These are phyloP conservation scores for Anguilla anguilla DNA, from an alignment of 2,797 vertebrate genomes.

Conservation along the genomic window DNA sequence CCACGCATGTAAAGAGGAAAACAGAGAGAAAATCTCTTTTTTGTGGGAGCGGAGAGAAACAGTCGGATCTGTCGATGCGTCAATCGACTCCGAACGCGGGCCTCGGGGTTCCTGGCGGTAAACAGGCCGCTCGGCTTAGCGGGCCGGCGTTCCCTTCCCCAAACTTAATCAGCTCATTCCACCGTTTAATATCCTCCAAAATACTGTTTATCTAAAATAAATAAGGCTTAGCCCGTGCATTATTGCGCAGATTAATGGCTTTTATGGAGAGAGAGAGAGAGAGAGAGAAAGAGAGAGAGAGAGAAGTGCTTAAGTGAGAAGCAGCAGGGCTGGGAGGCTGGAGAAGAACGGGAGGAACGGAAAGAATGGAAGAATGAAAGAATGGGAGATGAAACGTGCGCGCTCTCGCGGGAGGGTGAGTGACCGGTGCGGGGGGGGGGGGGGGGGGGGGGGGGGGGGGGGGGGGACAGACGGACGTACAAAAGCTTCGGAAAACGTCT, in stretches of 20 bases:
- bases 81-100: slow-evolving; percentile 4
- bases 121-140: slow-evolving; percentile 18
- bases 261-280: slow-evolving; percentile 20
- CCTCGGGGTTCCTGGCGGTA: background rate
- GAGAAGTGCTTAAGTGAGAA: slow-evolving; percentile 25
- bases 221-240: slow-evolving; percentile 33
- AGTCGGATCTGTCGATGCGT: slow-evolving; percentile 4
- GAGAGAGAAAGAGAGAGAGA: slow-evolving; percentile 28
- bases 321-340: slow-evolving; percentile 11
- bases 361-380: background rate
- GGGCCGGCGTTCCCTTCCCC: background rate
- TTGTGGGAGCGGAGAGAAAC: background rate
- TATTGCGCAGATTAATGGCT: slow-evolving; percentile 35
- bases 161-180: slow-evolving; percentile 36
- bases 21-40: slow-evolving; percentile 18
- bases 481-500: slow-evolving; percentile 62
- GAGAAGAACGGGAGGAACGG: background rate
- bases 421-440: slow-evolving; percentile 44
- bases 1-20: background rate
- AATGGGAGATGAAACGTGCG: slow-evolving; percentile 23
- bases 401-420: slow-evolving; percentile 49
- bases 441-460: slow-evolving; percentile 26
- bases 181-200: slow-evolving; percentile 26
- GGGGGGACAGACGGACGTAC: slow-evolving; percentile 37
- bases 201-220: slow-evolving; percentile 33